Percentiles rank a stretch among this genome's conserved stretches.
Evolutionary conservation across 2,888 invertebrate species (phyloP).

Genomic region (Campopleginae sp.): DNA sequence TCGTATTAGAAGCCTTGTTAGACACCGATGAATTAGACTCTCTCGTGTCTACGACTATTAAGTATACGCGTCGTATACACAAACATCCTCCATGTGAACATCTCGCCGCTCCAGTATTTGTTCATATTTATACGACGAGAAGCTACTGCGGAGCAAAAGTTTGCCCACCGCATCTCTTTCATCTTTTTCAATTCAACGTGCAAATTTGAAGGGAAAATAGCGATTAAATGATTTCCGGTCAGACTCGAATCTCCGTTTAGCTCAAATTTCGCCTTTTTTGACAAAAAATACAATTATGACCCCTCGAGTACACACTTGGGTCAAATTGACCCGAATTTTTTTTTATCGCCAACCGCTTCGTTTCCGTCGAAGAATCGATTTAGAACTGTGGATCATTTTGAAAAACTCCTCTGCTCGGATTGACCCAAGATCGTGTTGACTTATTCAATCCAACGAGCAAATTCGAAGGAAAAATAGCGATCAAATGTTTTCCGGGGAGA

Average conservation of each 20-base stretch:
- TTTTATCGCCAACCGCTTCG: neutral
- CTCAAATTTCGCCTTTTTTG: neutral
- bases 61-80: neutral
- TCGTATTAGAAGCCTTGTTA: constrained; percentile 66
- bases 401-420: too few species aligned
- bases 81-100: neutral
- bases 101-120: constrained; percentile 5
- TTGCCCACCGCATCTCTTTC: neutral
- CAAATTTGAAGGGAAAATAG: constrained; percentile 18
- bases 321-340: neutral
- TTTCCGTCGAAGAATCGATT: too few species aligned
- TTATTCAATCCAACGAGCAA: neutral
- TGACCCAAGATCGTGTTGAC: too few species aligned
- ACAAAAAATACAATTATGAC: too few species aligned
- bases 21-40: constrained; percentile 52
- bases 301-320: neutral
- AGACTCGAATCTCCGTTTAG: neutral
- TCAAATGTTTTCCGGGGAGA: too few species aligned
- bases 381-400: too few species aligned
- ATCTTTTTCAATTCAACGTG: constrained; percentile 30
- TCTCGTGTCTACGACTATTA: constrained; percentile 42
- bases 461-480: too few species aligned
- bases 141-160: constrained; percentile 28
- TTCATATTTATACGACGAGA: constrained; percentile 4
- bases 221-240: neutral